phyloP scores from a whole-genome alignment of 1,140 invertebrate genomes.

The Choristoneura fumiferana region DNA sequence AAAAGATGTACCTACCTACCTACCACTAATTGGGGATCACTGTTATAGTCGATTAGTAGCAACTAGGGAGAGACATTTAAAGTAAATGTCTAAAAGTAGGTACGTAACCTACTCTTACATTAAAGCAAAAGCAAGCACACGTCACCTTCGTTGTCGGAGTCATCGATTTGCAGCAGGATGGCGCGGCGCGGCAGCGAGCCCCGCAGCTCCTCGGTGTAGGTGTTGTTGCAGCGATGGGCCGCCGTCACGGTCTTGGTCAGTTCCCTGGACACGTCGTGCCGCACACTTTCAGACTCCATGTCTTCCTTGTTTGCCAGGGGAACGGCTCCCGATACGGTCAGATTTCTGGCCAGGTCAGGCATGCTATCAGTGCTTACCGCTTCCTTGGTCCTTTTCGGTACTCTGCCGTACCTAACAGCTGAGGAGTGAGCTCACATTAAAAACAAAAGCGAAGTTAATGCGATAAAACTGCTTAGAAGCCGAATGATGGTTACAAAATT shows the following conservation, averaged over 20 bases:
- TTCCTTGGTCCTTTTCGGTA: conserved; percentile 95
- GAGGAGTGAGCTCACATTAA: conserved; percentile 39
- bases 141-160: conserved; percentile 62
- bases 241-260: conserved; percentile 93
- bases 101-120: no score
- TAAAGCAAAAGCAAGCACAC: conserved; percentile 24
- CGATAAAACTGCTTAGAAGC: neutral
- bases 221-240: conserved; percentile 93
- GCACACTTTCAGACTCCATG: conserved; percentile 56
- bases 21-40: no score
- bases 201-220: conserved; percentile 93
- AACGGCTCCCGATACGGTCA: conserved; percentile 34
- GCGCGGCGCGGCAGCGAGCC: conserved; percentile 81
- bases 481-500: no score
- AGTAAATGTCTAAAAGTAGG: neutral
- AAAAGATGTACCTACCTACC: no score
- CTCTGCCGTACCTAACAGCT: conserved; percentile 97
- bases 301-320: conserved; percentile 40
- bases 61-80: neutral
- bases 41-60: no score
- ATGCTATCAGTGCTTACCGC: conserved; percentile 40
- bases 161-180: conserved; percentile 53
- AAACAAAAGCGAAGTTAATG: conserved; percentile 1
- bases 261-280: conserved; percentile 85
- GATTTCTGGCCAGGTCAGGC: conserved; percentile 43